phyloP scores from a whole-genome alignment of 2,888 invertebrate genomes.

The Leucozona laternaria region DNA sequence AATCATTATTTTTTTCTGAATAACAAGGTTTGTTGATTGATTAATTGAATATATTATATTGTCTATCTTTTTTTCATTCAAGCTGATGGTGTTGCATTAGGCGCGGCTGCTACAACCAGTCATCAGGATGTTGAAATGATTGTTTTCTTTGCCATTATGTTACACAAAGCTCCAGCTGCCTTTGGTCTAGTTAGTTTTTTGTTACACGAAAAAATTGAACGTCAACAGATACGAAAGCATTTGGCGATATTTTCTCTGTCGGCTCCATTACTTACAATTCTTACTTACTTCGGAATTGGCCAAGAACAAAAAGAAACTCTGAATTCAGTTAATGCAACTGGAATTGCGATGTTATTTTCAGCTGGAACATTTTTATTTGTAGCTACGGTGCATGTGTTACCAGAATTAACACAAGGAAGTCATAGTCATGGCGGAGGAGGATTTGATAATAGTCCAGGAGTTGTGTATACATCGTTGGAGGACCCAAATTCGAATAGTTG shows the following conservation, averaged over 20 bases:
- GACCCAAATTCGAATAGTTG: conserved; percentile 72
- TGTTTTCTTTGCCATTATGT: conserved; percentile 99
- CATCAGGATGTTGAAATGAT: conserved; percentile 98
- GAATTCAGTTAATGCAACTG: conserved; percentile 95
- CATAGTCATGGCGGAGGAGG: conserved; percentile 77
- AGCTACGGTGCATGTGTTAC: conserved; percentile 98
- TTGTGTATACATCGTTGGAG: conserved; percentile 78
- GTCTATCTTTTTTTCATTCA: not conserved
- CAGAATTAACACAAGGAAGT: conserved; percentile 91
- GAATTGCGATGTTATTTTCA: conserved; percentile 98
- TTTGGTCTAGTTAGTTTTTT: conserved; percentile 99
- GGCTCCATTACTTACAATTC: conserved; percentile 94
- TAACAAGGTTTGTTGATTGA: not conserved
- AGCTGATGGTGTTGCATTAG: conserved; percentile 98
- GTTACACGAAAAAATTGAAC: conserved; percentile 96
- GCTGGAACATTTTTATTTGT: conserved; percentile 99
- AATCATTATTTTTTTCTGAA: too few relatives aligned
- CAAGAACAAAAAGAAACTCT: conserved; percentile 96
- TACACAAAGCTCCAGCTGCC: conserved; percentile 99
- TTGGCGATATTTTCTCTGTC: conserved; percentile 95
- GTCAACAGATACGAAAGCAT: conserved; percentile 93
- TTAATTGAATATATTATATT: not conserved
- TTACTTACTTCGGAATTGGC: conserved; percentile 97
- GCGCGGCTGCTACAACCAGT: conserved; percentile 98
- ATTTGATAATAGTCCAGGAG: conserved; percentile 56